These are phyloP conservation scores for Siniperca undulata DNA, from an alignment of 2,797 vertebrate genomes.

Conservation along the genomic window DNA sequence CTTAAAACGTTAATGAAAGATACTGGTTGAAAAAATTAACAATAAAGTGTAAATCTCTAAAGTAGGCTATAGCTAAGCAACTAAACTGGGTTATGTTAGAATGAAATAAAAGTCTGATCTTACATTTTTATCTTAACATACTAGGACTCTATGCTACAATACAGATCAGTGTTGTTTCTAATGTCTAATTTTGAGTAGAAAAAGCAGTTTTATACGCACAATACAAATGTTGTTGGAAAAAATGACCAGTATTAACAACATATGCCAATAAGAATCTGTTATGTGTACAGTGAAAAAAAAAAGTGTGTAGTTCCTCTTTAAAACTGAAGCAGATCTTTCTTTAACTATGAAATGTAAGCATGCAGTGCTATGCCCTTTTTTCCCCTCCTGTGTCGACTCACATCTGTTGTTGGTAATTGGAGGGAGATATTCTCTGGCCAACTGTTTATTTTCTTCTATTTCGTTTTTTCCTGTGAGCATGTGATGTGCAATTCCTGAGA, in stretches of 20 bases:
- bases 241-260: background rate
- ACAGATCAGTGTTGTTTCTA: too few species aligned
- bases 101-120: too few species aligned
- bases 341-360: slow-evolving; percentile 18
- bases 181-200: background rate
- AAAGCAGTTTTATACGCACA: background rate
- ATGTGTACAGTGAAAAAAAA: background rate
- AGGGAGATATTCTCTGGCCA: slow-evolving; percentile 55
- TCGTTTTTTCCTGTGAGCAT: slow-evolving; percentile 63
- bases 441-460: slow-evolving; percentile 74
- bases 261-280: background rate
- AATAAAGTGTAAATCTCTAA: too few species aligned
- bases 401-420: slow-evolving; percentile 73
- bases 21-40: too few species aligned
- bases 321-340: slow-evolving; percentile 26
- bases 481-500: slow-evolving; percentile 76
- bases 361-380: background rate
- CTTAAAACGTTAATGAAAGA: too few species aligned
- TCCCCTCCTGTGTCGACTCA: slow-evolving; percentile 26
- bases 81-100: too few species aligned
- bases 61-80: too few species aligned
- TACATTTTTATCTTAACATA: too few species aligned
- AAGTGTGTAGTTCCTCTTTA: background rate
- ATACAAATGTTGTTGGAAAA: background rate
- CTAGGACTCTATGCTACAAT: too few species aligned